A percentile compares a stretch with the other conserved stretches of the same genome.
Conservation (phyloP, 2,113 vertebrate genomes). For the Sander lucioperca region DNA sequence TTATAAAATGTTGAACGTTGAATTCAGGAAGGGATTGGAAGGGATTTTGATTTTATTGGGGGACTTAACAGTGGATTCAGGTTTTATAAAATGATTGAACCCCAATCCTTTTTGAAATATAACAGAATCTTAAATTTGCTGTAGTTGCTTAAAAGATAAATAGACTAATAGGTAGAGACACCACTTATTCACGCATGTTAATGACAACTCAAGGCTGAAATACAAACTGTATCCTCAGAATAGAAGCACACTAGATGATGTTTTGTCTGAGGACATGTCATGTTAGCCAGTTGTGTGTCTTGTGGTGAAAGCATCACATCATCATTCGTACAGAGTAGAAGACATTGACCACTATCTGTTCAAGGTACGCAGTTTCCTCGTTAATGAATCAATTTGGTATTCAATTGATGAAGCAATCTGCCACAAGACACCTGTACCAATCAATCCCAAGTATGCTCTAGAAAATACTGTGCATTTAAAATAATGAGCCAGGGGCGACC, state of each 20-base stretch:
- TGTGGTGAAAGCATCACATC: background rate
- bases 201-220: background rate
- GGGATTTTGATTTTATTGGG: background rate
- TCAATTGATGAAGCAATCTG: background rate
- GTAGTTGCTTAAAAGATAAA: background rate
- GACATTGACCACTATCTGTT: background rate
- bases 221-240: background rate
- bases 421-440: background rate
- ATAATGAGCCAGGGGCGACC: conserved; percentile 13
- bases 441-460: background rate
- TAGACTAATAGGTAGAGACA: background rate
- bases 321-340: background rate
- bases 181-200: background rate
- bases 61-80: background rate
- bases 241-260: background rate
- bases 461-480: background rate
- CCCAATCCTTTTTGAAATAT: background rate
- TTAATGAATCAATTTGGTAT: background rate
- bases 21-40: background rate
- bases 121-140: background rate
- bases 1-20: background rate
- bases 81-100: background rate
- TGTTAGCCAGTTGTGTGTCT: background rate
- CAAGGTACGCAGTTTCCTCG: background rate
- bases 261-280: background rate